A percentile compares a stretch with the other conserved stretches of the same genome.
These are phyloP conservation scores for Nemotelus nigrinus DNA, from an alignment of 2,888 invertebrate species.

Conservation along the genomic window DNA sequence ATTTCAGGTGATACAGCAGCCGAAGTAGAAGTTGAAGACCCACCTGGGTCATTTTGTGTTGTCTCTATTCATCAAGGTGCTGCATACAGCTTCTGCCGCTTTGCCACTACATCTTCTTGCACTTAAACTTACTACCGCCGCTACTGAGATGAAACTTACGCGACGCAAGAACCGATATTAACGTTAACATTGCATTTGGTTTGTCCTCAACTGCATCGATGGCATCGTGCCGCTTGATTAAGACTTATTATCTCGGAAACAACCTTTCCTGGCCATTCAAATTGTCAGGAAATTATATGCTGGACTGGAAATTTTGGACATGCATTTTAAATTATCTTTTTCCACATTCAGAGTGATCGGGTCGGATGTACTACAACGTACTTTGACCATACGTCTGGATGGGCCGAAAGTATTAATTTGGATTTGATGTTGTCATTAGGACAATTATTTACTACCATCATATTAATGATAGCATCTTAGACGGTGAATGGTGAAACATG, in stretches of 20 bases:
- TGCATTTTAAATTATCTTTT: slow-evolving; percentile 19
- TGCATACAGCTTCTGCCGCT: slow-evolving; percentile 34
- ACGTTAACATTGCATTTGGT: too few species aligned
- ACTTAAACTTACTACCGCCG: not conserved
- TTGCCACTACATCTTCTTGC: not conserved
- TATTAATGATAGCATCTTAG: slow-evolving; percentile 3
- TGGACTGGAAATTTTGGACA: slow-evolving; percentile 32
- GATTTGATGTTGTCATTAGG: slow-evolving; percentile 12
- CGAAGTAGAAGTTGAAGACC: slow-evolving; percentile 38
- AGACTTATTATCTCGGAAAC: slow-evolving; percentile 34
- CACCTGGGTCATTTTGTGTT: slow-evolving; percentile 31
- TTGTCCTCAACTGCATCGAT: not conserved
- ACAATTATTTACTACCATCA: slow-evolving; percentile 1
- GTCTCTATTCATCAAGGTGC: slow-evolving; percentile 25
- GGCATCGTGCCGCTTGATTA: slow-evolving; percentile 35
- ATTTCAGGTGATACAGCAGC: slow-evolving; percentile 34
- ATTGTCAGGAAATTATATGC: slow-evolving; percentile 39
- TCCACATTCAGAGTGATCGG: not conserved
- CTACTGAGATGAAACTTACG: not conserved
- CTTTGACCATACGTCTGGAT: not conserved
- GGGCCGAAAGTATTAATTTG: not conserved
- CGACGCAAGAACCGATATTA: not conserved
- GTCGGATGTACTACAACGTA: too few species aligned
- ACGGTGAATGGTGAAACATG: slow-evolving; percentile 4
- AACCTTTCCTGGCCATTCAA: slow-evolving; percentile 14